Percentiles rank a stretch among this genome's conserved stretches.
Evolutionary conservation across 2,797 vertebrate genomes (phyloP).

Genomic region (Synanceia verrucosa): DNA sequence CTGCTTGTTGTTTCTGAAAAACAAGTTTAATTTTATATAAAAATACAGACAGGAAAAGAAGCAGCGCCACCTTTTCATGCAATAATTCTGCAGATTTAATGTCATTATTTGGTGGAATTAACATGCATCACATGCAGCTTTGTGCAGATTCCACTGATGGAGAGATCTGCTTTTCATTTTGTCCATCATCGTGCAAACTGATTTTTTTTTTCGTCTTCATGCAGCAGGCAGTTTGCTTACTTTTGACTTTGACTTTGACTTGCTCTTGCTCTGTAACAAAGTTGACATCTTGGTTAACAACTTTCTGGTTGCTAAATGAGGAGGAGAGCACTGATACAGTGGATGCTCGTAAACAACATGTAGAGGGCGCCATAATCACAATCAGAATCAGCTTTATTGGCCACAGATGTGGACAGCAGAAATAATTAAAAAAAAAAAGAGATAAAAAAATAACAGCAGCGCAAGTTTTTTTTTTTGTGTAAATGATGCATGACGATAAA

Average conservation of each 20-base stretch:
- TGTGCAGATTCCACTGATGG: not conserved
- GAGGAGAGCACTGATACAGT: not conserved
- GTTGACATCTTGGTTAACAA: conserved; percentile 58
- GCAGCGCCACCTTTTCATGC: not conserved
- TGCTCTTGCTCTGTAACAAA: conserved; percentile 83
- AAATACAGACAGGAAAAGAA: not conserved
- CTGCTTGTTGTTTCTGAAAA: conserved; percentile 73
- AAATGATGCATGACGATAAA: not conserved
- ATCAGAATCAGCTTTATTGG: too few species aligned
- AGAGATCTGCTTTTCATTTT: not conserved
- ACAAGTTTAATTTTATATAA: not conserved
- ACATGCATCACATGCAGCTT: conserved; percentile 30
- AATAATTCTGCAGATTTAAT: not conserved
- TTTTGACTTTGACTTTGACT: conserved; percentile 83
- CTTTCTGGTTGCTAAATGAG: not conserved
- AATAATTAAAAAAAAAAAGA: too few species aligned
- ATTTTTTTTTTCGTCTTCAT: conserved; percentile 23
- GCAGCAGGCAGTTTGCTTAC: conserved; percentile 73
- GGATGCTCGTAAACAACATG: not conserved
- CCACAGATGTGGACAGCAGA: too few species aligned
- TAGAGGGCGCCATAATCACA: conserved; percentile 23
- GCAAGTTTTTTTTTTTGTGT: too few species aligned
- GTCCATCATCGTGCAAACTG: conserved; percentile 8
- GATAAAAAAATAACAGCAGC: too few species aligned
- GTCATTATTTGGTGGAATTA: not conserved